phyloP scores from a whole-genome alignment of 2,797 vertebrate species.

The Phaenicophaeus curvirostris region DNA sequence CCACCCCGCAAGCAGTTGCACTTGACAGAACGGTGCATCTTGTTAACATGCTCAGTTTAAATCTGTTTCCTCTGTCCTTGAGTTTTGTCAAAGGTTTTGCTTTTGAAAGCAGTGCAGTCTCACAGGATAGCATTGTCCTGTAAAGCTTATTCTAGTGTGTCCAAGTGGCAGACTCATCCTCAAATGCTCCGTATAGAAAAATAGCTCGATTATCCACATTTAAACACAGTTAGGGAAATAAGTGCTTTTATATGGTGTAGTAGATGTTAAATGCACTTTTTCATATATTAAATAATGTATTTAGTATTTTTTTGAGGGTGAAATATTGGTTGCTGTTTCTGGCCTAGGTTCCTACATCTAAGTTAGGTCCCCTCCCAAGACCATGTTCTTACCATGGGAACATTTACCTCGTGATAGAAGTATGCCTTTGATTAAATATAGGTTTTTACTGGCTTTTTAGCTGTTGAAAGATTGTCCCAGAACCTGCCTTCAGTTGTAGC shows the following conservation, averaged over 20 bases:
- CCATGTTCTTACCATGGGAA: not conserved
- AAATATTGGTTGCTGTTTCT: not conserved
- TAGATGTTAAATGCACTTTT: not conserved
- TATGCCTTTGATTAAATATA: not conserved
- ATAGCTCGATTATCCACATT: not conserved
- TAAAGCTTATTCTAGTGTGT: not conserved
- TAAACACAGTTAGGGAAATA: not conserved
- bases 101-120: not conserved
- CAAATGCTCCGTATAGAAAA: not conserved
- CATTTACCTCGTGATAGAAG: not conserved
- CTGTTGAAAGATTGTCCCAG: not conserved
- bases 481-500: not conserved
- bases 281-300: not conserved
- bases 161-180: not conserved
- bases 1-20: not conserved
- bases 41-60: not conserved
- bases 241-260: not conserved
- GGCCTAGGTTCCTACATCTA: not conserved
- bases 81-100: not conserved
- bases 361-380: not conserved
- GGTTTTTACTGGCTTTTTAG: not conserved
- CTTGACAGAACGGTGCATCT: not conserved
- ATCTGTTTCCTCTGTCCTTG: rapidly evolving
- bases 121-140: rapidly evolving
- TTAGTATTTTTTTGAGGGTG: not conserved